Evolutionary conservation across 30 jellyfish, hydroid and myxozoan genomes (phyloP).

Genomic region (Nemopilema nomurai): DNA sequence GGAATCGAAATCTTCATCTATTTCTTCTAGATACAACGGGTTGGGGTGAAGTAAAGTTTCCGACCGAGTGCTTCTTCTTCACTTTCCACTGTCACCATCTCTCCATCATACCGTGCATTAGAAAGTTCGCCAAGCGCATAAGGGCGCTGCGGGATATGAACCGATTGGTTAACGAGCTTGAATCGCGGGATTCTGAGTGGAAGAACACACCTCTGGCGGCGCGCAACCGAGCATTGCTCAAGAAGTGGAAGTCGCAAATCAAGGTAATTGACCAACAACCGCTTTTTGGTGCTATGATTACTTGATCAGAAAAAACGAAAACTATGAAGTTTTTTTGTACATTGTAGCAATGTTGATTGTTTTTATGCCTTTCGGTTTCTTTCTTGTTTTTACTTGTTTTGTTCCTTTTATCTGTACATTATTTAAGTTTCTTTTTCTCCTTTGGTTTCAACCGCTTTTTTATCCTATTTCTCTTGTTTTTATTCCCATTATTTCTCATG

Average conservation of each 20-base stretch:
- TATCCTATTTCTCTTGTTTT: not conserved
- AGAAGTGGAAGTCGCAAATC: slow-evolving; percentile 89
- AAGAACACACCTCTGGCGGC: slow-evolving; percentile 84
- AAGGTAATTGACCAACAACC: slow-evolving; percentile 50
- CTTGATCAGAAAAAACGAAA: no score
- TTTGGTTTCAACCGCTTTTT: not conserved
- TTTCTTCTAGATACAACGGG: slow-evolving; percentile 46
- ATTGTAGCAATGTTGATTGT: no score
- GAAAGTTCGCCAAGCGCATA: slow-evolving; percentile 85
- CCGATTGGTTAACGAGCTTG: slow-evolving; percentile 83
- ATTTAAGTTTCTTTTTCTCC: not conserved
- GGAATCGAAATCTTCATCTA: no score
- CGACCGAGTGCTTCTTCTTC: slow-evolving; percentile 93
- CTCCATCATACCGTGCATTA: slow-evolving; percentile 85
- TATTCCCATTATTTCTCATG: no score
- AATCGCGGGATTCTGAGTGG: slow-evolving; percentile 95
- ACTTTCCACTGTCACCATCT: slow-evolving; percentile 90
- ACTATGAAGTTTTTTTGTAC: no score
- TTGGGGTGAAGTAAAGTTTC: slow-evolving; percentile 82
- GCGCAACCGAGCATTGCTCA: slow-evolving; percentile 79
- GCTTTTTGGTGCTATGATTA: not conserved
- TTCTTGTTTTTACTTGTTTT: no score
- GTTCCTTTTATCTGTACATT: not conserved
- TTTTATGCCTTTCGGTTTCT: no score
- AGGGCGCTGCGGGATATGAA: slow-evolving; percentile 89